phyloP scores from a whole-genome alignment of 1,140 invertebrate species.

The Lutraria rhynchaena region DNA sequence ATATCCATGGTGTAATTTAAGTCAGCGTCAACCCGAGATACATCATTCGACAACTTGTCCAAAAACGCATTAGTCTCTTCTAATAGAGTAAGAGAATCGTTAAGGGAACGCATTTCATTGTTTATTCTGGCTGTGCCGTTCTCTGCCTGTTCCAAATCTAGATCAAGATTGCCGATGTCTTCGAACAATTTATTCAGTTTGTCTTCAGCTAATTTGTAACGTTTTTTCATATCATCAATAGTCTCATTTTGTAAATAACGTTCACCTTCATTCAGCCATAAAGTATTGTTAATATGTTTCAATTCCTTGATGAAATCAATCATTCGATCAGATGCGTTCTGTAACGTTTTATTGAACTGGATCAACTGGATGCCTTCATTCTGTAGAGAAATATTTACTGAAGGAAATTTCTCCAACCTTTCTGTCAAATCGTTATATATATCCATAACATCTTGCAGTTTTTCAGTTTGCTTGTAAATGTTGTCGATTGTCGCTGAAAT shows the following conservation, averaged over 20 bases:
- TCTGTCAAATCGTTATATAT: slow-evolving; percentile 4
- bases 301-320: background rate
- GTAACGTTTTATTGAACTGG: background rate
- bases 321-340: background rate
- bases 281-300: slow-evolving; percentile 9
- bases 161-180: background rate
- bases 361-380: background rate
- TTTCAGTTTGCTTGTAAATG: background rate
- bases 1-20: background rate
- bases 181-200: slow-evolving; percentile 1
- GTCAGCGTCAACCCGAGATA: background rate
- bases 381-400: slow-evolving; percentile 24
- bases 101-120: background rate
- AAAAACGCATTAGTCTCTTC: background rate
- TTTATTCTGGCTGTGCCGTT: slow-evolving; percentile 11
- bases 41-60: background rate
- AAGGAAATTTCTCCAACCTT: background rate
- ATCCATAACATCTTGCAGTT: slow-evolving; percentile 4
- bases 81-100: background rate
- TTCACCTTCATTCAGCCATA: slow-evolving; percentile 13
- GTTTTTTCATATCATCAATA: slow-evolving; percentile 9
- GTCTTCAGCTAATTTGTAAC: slow-evolving; percentile 12
- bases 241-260: slow-evolving; percentile 46
- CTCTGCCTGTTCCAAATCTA: background rate
- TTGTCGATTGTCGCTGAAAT: background rate